phyloP scores from a whole-genome alignment of 2,113 vertebrate species.

The Alectura lathami region DNA sequence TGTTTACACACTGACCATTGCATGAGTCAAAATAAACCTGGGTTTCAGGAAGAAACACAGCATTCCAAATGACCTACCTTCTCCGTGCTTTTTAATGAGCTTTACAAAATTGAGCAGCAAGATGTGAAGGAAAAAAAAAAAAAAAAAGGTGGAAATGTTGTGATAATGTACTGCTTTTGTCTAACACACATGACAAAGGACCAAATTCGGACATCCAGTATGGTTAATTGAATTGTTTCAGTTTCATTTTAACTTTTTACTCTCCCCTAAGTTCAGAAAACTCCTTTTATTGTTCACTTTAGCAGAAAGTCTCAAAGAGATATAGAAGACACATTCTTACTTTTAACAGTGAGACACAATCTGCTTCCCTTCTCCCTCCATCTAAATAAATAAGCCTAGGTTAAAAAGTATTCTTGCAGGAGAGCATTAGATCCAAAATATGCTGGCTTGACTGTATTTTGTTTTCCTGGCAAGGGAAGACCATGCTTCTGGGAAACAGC shows the following conservation, averaged over 20 bases:
- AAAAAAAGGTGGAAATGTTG: background rate
- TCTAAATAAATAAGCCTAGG: background rate
- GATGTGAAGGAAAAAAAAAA: background rate
- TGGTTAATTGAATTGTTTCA: background rate
- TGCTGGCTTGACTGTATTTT: background rate
- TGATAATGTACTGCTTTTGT: background rate
- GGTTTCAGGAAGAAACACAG: constrained; percentile 6
- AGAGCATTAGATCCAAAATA: background rate
- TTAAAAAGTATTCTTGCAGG: background rate
- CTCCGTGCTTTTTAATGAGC: background rate
- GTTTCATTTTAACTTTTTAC: background rate
- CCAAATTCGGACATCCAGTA: background rate
- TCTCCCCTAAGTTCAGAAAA: background rate
- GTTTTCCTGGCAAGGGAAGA: background rate
- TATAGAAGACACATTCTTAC: background rate
- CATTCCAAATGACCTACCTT: background rate
- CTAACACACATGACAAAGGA: background rate
- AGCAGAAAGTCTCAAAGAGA: background rate
- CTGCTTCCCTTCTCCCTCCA: background rate
- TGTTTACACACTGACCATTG: constrained; percentile 15
- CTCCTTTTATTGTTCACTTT: background rate
- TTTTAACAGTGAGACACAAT: background rate
- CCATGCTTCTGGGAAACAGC: background rate
- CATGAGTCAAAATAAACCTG: constrained; percentile 49
- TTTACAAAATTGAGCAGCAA: constrained; percentile 10